Base-by-base conservation (phyloP, 2,888 invertebrate genomes). In the Blastobasis lacticolella region DNA sequence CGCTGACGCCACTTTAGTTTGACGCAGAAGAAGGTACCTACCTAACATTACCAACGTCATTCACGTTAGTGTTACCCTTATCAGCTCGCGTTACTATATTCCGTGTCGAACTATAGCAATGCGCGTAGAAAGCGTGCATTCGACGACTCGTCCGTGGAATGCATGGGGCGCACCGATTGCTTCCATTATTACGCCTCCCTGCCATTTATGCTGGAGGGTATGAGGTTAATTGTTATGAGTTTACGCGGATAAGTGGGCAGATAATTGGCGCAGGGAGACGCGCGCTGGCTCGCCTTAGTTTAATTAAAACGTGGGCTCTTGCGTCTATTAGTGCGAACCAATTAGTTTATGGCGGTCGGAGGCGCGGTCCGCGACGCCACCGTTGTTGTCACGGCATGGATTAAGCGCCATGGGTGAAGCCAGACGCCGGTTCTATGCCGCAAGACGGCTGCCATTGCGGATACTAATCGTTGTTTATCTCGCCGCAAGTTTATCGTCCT, bases 1-100 rank as follows among this genome's bases (percentile, higher is more conserved):
- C 60, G 61, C 66, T 65, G 60, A 62, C 62, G 61, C 60, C 57
- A 63, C 55, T 56, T 57, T 54, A 10, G 48, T 50, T 53, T 54
- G 48, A 53, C 48, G 50, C 56, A 51, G 43, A 55, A 47, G 38
- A 37, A 37, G 38, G 23, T 23, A 23, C 23, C 23, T 23, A 23
- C 23, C 23, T 23, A 23, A 23, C 23, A 23, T 10, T 38, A 45
- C 50, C 52, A 50, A 54, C 40, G 48, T 51, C 55, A 54, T 54
- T 53, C 48, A 54, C 57, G 54, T 23, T 23, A 23, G 23, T 23
- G 23, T 23, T 23, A 23, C 23, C 23, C 23, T 23, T 23, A 23
- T 23, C 23, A 23, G 23, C 23, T 23, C 23, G 23, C 23, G 23
- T 23, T 23, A 23, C 51, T 56, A 53, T 54, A 56, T 59, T 56